A percentile compares a stretch with the other conserved stretches of the same genome.
These are phyloP conservation scores for Phengaris alcon DNA, from an alignment of 2,888 invertebrate species.

Conservation along the genomic window DNA sequence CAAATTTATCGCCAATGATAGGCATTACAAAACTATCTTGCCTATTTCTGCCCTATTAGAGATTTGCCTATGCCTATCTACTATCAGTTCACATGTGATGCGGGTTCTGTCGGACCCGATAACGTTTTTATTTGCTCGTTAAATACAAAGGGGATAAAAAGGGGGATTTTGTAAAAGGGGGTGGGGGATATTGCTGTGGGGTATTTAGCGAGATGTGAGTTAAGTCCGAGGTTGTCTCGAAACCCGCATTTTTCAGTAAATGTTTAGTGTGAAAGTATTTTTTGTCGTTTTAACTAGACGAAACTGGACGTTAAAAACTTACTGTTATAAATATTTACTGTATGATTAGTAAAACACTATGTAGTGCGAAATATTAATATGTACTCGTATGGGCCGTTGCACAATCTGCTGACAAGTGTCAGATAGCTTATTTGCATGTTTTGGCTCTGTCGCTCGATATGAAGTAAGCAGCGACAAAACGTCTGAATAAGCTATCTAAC, in stretches of 20 bases:
- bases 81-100: slow-evolving; percentile 19
- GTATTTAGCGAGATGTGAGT: slow-evolving; percentile 14
- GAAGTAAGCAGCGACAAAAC: too few relatives aligned
- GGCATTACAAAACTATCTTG: not conserved
- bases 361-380: too few relatives aligned
- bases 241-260: slow-evolving; percentile 3
- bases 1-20: not conserved
- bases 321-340: too few relatives aligned
- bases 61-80: not conserved
- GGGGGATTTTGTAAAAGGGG: not conserved
- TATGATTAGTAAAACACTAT: too few relatives aligned
- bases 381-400: too few relatives aligned
- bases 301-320: too few relatives aligned
- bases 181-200: not conserved
- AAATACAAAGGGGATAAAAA: slow-evolving; percentile 40
- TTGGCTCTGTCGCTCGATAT: too few relatives aligned
- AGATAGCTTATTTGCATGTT: too few relatives aligned
- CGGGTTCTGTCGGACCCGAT: slow-evolving; percentile 40
- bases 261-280: not conserved
- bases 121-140: slow-evolving; percentile 56
- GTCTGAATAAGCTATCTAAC: too few relatives aligned
- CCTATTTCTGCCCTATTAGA: not conserved
- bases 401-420: too few relatives aligned
- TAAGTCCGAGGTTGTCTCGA: slow-evolving; percentile 5
- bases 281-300: not conserved